Evolutionary conservation across 2,888 invertebrate genomes (phyloP), one percentile per base, ranked within the genome.

Genomic region (Polylopha cassiicola): DNA sequence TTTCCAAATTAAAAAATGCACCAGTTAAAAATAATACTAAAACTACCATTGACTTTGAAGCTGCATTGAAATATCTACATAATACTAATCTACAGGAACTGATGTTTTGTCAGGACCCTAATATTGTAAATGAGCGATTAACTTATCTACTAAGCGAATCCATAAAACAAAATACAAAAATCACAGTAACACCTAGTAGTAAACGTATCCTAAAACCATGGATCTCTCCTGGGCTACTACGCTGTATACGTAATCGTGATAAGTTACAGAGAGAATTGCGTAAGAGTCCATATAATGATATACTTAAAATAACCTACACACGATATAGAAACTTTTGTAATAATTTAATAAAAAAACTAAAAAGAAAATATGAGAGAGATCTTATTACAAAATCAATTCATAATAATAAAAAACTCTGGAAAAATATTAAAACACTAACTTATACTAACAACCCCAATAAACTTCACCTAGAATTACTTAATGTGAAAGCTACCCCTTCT

Each of bases 301-400:
- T 31, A 7, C 3, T 8, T 13, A 31, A 31, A 31, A 14, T 31
- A 21, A 21, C 31, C n/a, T 31, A 20, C 9, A 13, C 5, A 3
- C 3, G 30, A 6, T 30, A 30, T 7, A 20, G 20, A 29, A 17
- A 29, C 8, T 29, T 3, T 14, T 29, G 29, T 21, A 30, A 30
- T 14, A 30, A 30, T 1, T 14, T 30, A 5, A 20, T 21, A 16
- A 30, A 31, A 21, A 21, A 31, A 21, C 11, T 31, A 5, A 31
- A 31, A 31, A 21, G 31, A 8, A 14, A 21, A 5, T 31, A 31
- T 6, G 31, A 31, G 7, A 21, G 21, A 14, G 14, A 31, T 3
- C 9, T 31, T 2, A n/a, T 31, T 3, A 6, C 2, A 6, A 31
- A 14, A 8, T 31, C 31, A 8, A 4, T 21, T 4, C n/a, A 31